phyloP scores from a whole-genome alignment of 92 coral and sea anemone genomes.

The Porites rus region DNA sequence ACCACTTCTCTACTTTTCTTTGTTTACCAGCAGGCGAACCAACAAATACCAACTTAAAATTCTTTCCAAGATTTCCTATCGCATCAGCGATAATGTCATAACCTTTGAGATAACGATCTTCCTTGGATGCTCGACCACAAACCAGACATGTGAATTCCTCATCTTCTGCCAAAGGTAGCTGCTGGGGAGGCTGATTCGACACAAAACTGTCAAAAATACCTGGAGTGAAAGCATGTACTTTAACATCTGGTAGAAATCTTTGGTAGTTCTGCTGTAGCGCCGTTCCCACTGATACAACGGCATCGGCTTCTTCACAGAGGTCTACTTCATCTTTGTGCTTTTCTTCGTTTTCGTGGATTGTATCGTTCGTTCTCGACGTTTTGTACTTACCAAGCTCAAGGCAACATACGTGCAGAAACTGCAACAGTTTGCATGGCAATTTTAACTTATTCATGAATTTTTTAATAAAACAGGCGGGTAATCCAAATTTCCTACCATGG shows the following conservation, averaged over 20 bases:
- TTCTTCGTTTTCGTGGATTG: background rate
- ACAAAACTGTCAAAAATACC: constrained; percentile 22
- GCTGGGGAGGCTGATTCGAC: too few species aligned
- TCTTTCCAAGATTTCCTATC: background rate
- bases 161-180: background rate
- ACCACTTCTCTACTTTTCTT: constrained; percentile 2
- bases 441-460: background rate
- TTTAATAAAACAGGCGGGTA: background rate
- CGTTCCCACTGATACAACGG: constrained; percentile 27
- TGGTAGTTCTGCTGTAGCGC: background rate
- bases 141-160: background rate
- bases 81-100: constrained; percentile 12
- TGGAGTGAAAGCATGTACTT: constrained; percentile 7
- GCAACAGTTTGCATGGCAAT: background rate
- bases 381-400: constrained; percentile 28
- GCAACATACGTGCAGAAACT: constrained; percentile 29
- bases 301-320: constrained; percentile 30
- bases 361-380: background rate
- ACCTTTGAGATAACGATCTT: constrained; percentile 9
- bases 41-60: background rate
- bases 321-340: constrained; percentile 11
- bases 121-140: background rate
- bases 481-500: constrained; percentile 14
- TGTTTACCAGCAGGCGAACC: background rate
- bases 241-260: background rate